Percentiles rank a stretch among this genome's conserved stretches.
phyloP scores from a whole-genome alignment of 2,888 invertebrate genomes.

The Dysmachus trigonus region DNA sequence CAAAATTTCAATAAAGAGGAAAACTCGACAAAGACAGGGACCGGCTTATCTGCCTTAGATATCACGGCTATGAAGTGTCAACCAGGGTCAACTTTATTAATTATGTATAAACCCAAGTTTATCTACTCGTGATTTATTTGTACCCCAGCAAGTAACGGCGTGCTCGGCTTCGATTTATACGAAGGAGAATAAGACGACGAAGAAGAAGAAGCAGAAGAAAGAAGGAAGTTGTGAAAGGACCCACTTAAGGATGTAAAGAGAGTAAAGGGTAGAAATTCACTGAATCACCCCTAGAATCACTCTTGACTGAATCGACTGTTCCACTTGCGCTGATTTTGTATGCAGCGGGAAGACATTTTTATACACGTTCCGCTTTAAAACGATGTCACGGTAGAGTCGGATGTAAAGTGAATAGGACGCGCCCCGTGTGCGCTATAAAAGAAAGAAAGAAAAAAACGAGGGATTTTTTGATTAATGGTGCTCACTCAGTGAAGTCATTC shows the following conservation, averaged over 20 bases:
- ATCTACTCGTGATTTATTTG: conserved; percentile 28
- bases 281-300: not conserved
- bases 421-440: not conserved
- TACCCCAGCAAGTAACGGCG: not conserved
- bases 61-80: conserved; percentile 33
- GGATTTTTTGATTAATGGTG: conserved; percentile 30
- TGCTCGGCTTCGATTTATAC: not conserved
- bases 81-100: conserved; percentile 35
- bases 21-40: conserved; percentile 30
- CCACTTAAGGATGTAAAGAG: not conserved
- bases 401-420: not conserved
- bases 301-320: not conserved
- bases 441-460: not conserved
- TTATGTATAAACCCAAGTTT: conserved; percentile 36
- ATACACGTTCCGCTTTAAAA: conserved; percentile 2
- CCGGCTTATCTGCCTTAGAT: conserved; percentile 13
- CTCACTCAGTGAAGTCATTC: conserved; percentile 28
- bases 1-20: conserved; percentile 41
- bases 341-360: conserved; percentile 17
- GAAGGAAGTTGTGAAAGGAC: not conserved
- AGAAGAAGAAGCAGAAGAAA: too few relatives aligned
- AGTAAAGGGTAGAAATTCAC: conserved; percentile 2
- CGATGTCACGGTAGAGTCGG: not conserved
- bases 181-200: too few relatives aligned
- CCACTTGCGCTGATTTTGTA: conserved; percentile 9